Conservation (phyloP, 2,113 vertebrate species). For the Verasper variegatus region DNA sequence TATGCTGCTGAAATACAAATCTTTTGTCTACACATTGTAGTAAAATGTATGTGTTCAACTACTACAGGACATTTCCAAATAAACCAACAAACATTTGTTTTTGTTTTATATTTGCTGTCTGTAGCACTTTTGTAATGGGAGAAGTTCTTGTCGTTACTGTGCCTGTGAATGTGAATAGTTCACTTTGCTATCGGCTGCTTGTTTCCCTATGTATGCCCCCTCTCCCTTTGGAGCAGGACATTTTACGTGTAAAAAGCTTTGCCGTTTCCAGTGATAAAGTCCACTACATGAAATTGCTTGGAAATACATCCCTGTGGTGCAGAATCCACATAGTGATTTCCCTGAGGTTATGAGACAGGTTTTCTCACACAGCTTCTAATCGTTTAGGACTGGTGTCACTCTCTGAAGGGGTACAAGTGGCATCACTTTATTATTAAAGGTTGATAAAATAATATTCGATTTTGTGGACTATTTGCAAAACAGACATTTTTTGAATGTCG, state of each 20-base stretch:
- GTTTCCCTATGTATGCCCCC: conserved; percentile 12
- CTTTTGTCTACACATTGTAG: no score
- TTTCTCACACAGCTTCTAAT: conserved; percentile 43
- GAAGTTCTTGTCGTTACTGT: not conserved
- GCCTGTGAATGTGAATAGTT: conserved; percentile 8
- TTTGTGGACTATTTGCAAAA: not conserved
- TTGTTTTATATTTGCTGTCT: not conserved
- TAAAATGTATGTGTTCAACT: no score
- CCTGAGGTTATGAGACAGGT: conserved; percentile 57
- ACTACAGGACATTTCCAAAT: no score
- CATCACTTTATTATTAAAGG: not conserved
- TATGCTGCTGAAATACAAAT: no score
- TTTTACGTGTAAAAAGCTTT: conserved; percentile 79
- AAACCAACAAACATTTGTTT: no score
- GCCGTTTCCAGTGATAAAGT: conserved; percentile 59
- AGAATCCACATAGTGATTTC: conserved; percentile 69
- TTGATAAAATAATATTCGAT: not conserved
- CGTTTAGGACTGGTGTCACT: conserved; percentile 34
- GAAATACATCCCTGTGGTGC: conserved; percentile 49
- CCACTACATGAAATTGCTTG: conserved; percentile 59
- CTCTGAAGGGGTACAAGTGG: conserved; percentile 31
- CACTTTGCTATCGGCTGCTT: conserved; percentile 13
- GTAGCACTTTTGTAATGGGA: not conserved
- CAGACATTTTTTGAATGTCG: not conserved
- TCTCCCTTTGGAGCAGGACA: conserved; percentile 37